Evolutionary conservation across 2,888 invertebrate species (phyloP), one percentile per base, ranked within the genome.

Genomic region (Rhodophaea formosa): DNA sequence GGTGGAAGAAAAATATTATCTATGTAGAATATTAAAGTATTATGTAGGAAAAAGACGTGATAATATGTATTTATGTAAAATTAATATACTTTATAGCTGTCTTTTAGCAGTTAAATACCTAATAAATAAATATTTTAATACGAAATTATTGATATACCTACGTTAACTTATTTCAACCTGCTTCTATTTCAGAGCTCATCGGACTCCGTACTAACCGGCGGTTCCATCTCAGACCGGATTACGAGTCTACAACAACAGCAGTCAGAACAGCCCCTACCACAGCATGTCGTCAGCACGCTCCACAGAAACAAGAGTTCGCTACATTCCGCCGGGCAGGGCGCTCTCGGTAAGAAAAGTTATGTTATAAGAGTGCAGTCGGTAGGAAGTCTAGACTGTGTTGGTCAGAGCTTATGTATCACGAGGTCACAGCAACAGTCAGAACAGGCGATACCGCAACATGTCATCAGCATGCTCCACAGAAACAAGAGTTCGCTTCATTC

Each of bases 211-310:
- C 86, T 93, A 62, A 89, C 90, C 47, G 85, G 80, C 10, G 77
- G 84, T 6, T 87, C 86, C 53, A 86, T 81, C 74, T 84, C 80
- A 74, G 90, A 81, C 69, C 93, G 87, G 82, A 93, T 90, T 93
- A 95, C 63, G 94, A 96, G 80, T 94, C 94, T 82, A 23, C 84
- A 84, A 61, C 80, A 84, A 61, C 80, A 80, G 53, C 76, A 75
- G 58, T 70, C 79, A 7, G 86, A 86, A 29, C 78, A 69, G 35
- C 57, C 66, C 1, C 67, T 79, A n/a, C 71, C 77, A 0, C 63
- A 74, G 0, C 77, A 81, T 58, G 79, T 75, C 53, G 71, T 75
- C 3, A 65, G 78, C 56, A 87, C 89, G 8, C 71, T 91, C 56
- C 89, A 88, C 44, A 70, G 86, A 61, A 92, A 89, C 74, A 87